Base-by-base conservation (phyloP, 2,888 invertebrate genomes). In the Brachylomia viminalis region DNA sequence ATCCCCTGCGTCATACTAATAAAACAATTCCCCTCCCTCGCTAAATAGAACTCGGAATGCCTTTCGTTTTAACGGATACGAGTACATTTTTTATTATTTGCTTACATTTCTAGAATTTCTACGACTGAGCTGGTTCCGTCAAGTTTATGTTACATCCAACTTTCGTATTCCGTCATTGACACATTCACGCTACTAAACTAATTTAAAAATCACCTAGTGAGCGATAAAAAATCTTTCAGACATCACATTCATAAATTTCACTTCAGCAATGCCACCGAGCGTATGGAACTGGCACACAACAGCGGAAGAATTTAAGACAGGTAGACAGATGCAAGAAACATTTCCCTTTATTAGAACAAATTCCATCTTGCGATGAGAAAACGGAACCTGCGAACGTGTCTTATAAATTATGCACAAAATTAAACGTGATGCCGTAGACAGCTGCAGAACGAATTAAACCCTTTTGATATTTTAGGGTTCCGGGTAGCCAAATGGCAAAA, bases 321-420 rank as follows among this genome's bases (percentile, higher is more conserved):
- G 64, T 80, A 72, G 30, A 47, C 59, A 61, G n/a, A n/a, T n/a
- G n/a, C 38, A 23, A 56, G 38, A 65, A 65, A 54, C 20, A 47
- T 73, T 78, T 80, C 33, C 58, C n/a, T 45, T 5, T 49, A 78
- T 30, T 80, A 59, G 42, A 75, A 47, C 1, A 7, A 49, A 61
- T 66, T 61, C n/a, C 27, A 30, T n/a, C 11, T 47, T n/a, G 15
- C 30, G 3, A 5, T 13, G 27, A 66, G 65, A 30, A 61, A 66
- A 30, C 23, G 54, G n/a, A 61, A 54, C 20, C 59, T 38, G n/a
- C 38, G 15, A 61, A 54, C 61, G 58, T 45, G 45, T 45, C 49
- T 58, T 33, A 64, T 64, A 58, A 80, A 58, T 59, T n/a, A 65
- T 59, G 45, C 47, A 54, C 20, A 38, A 54, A 66, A 42, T 61